Evolutionary conservation across 2,797 vertebrate genomes (phyloP), one percentile per base, ranked within the genome.

Genomic region (Craterocephalus amniculus): DNA sequence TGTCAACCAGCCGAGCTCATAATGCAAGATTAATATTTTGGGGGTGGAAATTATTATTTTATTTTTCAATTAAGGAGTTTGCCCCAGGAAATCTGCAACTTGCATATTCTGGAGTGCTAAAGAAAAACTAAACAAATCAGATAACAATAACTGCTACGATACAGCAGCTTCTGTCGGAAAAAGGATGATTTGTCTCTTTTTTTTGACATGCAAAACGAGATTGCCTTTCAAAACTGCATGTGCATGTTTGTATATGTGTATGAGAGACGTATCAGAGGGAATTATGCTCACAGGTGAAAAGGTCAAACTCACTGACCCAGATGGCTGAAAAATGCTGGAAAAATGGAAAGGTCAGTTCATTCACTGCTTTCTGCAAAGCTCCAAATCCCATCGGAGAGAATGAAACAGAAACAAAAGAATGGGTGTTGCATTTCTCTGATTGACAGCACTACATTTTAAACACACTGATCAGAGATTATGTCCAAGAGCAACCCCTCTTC

Each of bases 281-380:
- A 81, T 90, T 83, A 83, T 63, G 56, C 55, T 76, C 62, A 68
- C 70, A 73, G 72, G 79, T 88, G 80, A 70, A 88, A 92, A 91
- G 85, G 81, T 85, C 75, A 83, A 58, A 61, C 70, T 61, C 62
- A n/a, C 67, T 65, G 78, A 83, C 72, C 86, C 63, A 27, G 54
- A 35, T 16, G 45, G 6, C 24, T 7, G 10, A 72, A 76, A 82
- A 78, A 83, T 48, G 63, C 58, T 48, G 34, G 48, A 40, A 71
- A 74, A 66, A 35, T 36, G 48, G n/a, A 90, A 90, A 92, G 84
- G 87, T 91, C 81, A 82, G 16, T 65, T 72, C 67, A 72, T 76
- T 64, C 63, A 56, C 31, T 63, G 58, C 45, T 79, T 79, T 73
- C 9, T 34, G 63, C 57, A 43, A 70, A 72, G 73, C 75, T 81